These are phyloP conservation scores for Ostrea edulis DNA, from an alignment of 1,140 invertebrate genomes.

Conservation along the genomic window DNA sequence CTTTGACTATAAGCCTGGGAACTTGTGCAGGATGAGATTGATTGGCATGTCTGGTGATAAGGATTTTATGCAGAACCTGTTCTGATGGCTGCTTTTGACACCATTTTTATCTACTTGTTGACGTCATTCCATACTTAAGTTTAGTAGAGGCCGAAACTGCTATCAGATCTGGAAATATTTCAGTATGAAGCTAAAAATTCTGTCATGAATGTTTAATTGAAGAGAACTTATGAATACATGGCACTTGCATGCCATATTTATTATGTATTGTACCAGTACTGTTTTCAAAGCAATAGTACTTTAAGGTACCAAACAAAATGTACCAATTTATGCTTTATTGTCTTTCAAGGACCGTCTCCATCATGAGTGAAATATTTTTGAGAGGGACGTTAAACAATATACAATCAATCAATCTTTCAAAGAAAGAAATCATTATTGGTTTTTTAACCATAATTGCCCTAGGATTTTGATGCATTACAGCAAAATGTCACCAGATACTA, in stretches of 20 bases:
- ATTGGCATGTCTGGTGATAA: not conserved
- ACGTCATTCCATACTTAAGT: conserved; percentile 8
- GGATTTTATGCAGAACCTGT: not conserved
- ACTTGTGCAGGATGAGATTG: not conserved
- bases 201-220: not conserved
- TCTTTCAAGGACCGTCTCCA: too few relatives aligned
- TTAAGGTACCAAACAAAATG: too few relatives aligned
- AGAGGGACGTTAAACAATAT: too few relatives aligned
- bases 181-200: not conserved
- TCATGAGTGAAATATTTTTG: too few relatives aligned
- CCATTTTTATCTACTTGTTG: conserved; percentile 10
- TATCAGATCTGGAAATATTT: not conserved
- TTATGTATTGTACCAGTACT: not conserved
- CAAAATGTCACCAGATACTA: too few relatives aligned
- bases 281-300: too few relatives aligned
- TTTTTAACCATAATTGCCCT: too few relatives aligned
- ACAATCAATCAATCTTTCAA: too few relatives aligned
- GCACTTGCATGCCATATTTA: not conserved
- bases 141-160: not conserved
- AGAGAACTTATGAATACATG: not conserved
- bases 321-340: too few relatives aligned
- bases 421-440: too few relatives aligned
- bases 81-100: not conserved
- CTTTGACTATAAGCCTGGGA: not conserved
- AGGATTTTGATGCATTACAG: too few relatives aligned